Conservation (phyloP, 2,113 vertebrate genomes). For the Solenodon paradoxus region DNA sequence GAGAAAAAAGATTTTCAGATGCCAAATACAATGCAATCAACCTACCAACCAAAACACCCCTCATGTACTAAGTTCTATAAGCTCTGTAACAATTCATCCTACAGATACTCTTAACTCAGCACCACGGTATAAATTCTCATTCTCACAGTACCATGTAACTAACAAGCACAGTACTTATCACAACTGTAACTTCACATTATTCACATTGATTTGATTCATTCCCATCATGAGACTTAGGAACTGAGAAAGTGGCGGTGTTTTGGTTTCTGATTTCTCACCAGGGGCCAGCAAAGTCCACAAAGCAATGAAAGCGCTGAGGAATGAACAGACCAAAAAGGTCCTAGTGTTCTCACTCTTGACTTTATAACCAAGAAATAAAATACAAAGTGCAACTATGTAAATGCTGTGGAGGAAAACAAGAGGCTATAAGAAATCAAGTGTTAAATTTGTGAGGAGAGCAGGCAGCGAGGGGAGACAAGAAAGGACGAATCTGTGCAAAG, state of each 20-base stretch:
- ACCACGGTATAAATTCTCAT: not conserved
- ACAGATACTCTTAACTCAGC: not conserved
- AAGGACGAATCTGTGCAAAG: not conserved
- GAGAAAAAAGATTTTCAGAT: not conserved
- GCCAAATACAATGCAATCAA: not conserved
- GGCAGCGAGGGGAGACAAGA: too few relatives aligned
- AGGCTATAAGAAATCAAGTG: not conserved
- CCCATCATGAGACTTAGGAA: not conserved
- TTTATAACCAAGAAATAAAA: not conserved
- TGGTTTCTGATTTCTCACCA: not conserved
- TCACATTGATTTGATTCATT: not conserved
- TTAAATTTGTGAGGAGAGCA: not conserved
- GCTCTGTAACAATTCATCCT: not conserved
- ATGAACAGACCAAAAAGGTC: not conserved
- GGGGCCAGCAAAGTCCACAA: not conserved
- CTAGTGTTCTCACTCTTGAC: not conserved
- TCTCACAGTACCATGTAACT: not conserved
- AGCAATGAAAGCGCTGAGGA: not conserved
- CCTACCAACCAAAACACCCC: not conserved
- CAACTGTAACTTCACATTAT: not conserved
- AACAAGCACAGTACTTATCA: not conserved
- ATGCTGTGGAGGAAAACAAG: not conserved
- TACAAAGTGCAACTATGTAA: not conserved
- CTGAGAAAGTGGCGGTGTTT: not conserved
- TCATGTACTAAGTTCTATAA: not conserved